phyloP scores from a whole-genome alignment of 2,113 vertebrate genomes.

The Pseudonaja textilis region DNA sequence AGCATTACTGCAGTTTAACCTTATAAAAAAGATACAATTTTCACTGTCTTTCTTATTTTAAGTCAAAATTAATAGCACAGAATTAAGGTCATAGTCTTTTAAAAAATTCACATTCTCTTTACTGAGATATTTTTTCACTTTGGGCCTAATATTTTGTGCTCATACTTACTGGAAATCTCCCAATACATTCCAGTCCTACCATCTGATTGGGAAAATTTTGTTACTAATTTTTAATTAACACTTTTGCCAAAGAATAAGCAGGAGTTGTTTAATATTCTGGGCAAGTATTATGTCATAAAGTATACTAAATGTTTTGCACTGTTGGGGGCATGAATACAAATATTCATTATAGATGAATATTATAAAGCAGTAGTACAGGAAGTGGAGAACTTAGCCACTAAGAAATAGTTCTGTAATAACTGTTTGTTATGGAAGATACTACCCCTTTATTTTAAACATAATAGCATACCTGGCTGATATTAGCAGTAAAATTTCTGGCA shows the following conservation, averaged over 20 bases:
- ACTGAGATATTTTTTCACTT: neutral
- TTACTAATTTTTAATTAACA: neutral
- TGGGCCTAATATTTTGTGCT: neutral
- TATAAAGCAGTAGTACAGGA: neutral
- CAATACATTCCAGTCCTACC: neutral
- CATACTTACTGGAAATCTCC: neutral
- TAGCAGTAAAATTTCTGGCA: neutral
- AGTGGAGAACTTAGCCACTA: neutral
- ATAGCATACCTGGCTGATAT: neutral
- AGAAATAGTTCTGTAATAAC: neutral
- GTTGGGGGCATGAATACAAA: neutral
- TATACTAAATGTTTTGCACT: neutral
- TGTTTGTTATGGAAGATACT: neutral
- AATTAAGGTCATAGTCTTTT: neutral
- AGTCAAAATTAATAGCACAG: neutral
- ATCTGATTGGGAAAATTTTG: neutral
- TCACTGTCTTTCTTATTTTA: neutral
- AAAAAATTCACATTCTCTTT: neutral
- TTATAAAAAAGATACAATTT: neutral
- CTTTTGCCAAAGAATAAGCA: neutral
- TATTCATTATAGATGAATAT: neutral
- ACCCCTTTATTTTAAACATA: neutral
- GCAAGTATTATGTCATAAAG: neutral
- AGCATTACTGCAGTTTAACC: neutral
- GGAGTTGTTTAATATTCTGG: neutral